Evolutionary conservation across 2,888 invertebrate species (phyloP), one percentile per base, ranked within the genome.

Genomic region (Poecilobothrus nobilitatus): DNA sequence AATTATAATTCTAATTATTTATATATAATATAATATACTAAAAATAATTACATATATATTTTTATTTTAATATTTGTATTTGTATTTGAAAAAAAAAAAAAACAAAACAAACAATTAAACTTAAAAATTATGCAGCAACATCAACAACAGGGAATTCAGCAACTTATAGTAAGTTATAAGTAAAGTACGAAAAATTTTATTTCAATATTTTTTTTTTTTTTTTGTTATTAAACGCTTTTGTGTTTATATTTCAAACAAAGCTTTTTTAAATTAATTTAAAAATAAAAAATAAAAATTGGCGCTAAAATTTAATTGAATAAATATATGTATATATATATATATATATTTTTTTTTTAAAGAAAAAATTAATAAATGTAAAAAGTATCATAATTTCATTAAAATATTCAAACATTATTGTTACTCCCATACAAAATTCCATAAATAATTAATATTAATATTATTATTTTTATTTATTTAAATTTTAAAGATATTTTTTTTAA

Each of bases 141-240:
- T 84, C 92, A 93, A 84, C 93, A 93, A 85, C 92, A 92, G 84
- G 92, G 92, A 83, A 89, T 94, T 77, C 93, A 93, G 84, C 93
- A 93, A 85, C 88, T 94, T 85, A 88, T 94, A 89, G 94, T 94
- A 89, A 91, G 93, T 91, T 78, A 74, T 69, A 65, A 65, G 65
- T 65, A 65, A 65, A 37, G 65, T 65, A 65, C 33, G 21, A 62
- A 63, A 63, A 27, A 53, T 53, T 53, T 53, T 53, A 53, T 53
- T 53, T 53, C 53, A 53, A 53, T 18, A 53, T 53, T 53, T 66
- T 33, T 65, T 18, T 66, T 66, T 69, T 67, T 27, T 69, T 61
- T 65, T 65, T 68, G 44, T 70, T 64, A 18, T 53, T 12, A 53
- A 15, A 53, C 15, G 53, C 53, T 53, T 53, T 37, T 53, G 6